Base-by-base conservation (phyloP, 2,797 vertebrate species). In the Platyrinchus mystaceus region DNA sequence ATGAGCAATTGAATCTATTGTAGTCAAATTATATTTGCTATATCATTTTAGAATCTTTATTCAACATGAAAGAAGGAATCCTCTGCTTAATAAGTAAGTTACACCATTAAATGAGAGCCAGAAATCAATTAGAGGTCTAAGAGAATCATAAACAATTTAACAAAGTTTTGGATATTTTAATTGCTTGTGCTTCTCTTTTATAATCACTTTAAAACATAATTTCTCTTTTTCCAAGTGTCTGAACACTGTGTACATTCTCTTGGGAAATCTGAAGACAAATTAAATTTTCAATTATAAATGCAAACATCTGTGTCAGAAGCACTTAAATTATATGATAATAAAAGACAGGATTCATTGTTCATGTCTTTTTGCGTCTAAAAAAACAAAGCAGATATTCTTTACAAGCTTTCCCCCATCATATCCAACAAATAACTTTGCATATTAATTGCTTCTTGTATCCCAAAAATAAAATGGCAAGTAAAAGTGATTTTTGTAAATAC, bases 231-330 rank as follows among this genome's bases (percentile, higher is more conserved):
- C 87, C 27, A 90, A 94, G 70, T 79, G 56, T 93, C 50, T 88
- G 52, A 96, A 55, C 47, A 70, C 71, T 91, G 60, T 92, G 24
- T 36, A 75, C 24, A 87, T 68, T 94, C 95, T 94, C 87, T 53
- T 58, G 93, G 93, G 92, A 89, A 93, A 96, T 90, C 50, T 77
- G 89, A 95, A 97, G 67, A 41, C 55, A 96, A 94, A 97, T 97
- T 97, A 94, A 93, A 93, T 94, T 97, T 97, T 97, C 94, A 97
- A 92, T 97, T 96, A 97, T 85, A 95, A 93, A 96, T 95, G 94
- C 63, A 97, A 97, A 96, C 93, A 91, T 96, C 94, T 94, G 82
- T 89, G 84, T 95, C 84, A 94, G 82, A 84, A 93, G 73, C 77
- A 91, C 67, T 96, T 96, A 94, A 94, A 84, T 96, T 78, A 71